A percentile compares a stretch with the other conserved stretches of the same genome.
phyloP scores from a whole-genome alignment of 2,797 vertebrate species.

The Sebastes flavidus region DNA sequence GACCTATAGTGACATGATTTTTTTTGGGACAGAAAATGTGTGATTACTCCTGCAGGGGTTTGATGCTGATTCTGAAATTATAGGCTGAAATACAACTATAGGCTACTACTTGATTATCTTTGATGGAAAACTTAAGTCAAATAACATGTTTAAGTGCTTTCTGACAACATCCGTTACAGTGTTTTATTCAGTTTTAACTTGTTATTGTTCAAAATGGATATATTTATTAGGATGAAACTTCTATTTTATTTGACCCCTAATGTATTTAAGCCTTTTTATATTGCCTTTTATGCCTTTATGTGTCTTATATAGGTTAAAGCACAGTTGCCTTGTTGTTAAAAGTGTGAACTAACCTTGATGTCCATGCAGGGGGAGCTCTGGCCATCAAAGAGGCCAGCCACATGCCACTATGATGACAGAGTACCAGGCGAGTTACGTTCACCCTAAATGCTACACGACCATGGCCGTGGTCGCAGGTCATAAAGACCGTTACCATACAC shows the following conservation, averaged over 20 bases:
- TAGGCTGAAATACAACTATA: no score
- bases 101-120: neutral
- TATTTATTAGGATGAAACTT: no score
- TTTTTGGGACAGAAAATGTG: neutral
- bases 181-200: neutral
- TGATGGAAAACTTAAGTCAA: neutral
- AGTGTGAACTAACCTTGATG: neutral
- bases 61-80: neutral
- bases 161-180: neutral
- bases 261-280: neutral
- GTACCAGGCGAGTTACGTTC: constrained; percentile 57
- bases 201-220: neutral
- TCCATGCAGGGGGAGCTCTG: constrained; percentile 21
- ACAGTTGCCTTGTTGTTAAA: neutral
- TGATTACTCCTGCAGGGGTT: neutral
- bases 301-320: neutral
- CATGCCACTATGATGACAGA: constrained; percentile 41
- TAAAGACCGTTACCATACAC: neutral
- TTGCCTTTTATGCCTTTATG: neutral
- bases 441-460: neutral
- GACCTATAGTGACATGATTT: neutral
- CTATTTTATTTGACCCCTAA: neutral
- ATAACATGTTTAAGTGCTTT: neutral
- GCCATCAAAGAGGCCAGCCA: neutral
- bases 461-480: neutral